Evolutionary conservation across 1,140 invertebrate species (phyloP).

Genomic region (Psilanteris sp.): DNA sequence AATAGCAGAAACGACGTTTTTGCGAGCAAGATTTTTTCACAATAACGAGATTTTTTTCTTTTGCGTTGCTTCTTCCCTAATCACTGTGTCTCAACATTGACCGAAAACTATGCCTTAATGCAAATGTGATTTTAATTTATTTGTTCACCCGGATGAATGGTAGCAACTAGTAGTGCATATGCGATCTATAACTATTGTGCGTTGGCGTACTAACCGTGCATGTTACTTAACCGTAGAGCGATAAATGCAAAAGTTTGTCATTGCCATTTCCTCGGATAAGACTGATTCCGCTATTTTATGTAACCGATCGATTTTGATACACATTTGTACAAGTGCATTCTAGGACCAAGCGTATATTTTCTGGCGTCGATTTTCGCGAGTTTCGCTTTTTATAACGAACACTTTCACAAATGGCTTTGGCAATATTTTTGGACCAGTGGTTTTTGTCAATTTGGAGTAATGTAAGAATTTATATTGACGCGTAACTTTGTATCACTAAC

Average conservation of each 20-base stretch:
- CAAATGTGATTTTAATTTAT: slow-evolving; percentile 53
- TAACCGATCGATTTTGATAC: neutral
- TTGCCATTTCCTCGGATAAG: slow-evolving; percentile 44
- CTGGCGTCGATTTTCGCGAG: no score
- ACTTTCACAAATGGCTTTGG: slow-evolving; percentile 34
- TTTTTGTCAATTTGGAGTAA: slow-evolving; percentile 18
- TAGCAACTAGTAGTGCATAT: slow-evolving; percentile 37
- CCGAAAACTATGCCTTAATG: slow-evolving; percentile 47
- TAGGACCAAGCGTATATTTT: no score
- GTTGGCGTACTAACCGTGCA: slow-evolving; percentile 47
- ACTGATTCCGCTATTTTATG: slow-evolving; percentile 19
- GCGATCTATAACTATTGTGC: slow-evolving; percentile 44
- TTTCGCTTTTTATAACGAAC: slow-evolving; percentile 5
- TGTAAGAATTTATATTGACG: slow-evolving; percentile 14
- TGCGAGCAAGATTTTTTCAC: slow-evolving; percentile 29
- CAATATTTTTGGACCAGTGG: slow-evolving; percentile 17
- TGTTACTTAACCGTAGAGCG: slow-evolving; percentile 18
- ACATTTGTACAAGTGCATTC: no score
- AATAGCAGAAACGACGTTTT: slow-evolving; percentile 33
- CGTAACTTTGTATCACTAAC: slow-evolving; percentile 31
- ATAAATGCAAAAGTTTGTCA: slow-evolving; percentile 49
- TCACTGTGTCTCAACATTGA: no score
- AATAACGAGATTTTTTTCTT: slow-evolving; percentile 14
- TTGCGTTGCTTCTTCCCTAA: no score
- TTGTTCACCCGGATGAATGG: slow-evolving; percentile 36